Evolutionary conservation across 2,888 invertebrate species (phyloP), one percentile per base, ranked within the genome.

Genomic region (Caenorhabditis sp.): DNA sequence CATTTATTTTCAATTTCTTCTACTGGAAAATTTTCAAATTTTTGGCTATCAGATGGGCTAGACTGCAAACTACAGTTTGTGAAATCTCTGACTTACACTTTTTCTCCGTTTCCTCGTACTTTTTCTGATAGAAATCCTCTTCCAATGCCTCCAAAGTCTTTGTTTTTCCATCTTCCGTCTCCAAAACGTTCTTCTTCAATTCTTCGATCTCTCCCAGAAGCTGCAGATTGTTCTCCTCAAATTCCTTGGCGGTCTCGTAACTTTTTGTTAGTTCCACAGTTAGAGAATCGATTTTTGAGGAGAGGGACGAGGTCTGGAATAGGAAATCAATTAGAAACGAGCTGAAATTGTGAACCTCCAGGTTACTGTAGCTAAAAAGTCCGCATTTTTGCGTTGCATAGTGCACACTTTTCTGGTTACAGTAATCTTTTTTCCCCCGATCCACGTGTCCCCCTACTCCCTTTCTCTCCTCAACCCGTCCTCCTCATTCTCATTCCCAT

Each of bases 1-100:
- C 77, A 20, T 6, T 61, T 40, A 24, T 53, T 40, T 50, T 80
- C 64, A 55, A 83, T 78, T 64, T 82, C 77, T 68, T 80, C 77
- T 18, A 81, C 81, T 81, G 70, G 37, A 81, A 81, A 71, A n/a
- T 15, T 40, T 0, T 20, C 22, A 9, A 22, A 5, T 26, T 64
- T 47, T 18, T 11, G 53, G 11, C 4, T 51, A 35, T n/a, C n/a
- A n/a, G n/a, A n/a, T n/a, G n/a, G n/a, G n/a, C n/a, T n/a, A n/a
- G n/a, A n/a, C n/a, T n/a, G n/a, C n/a, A n/a, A n/a, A n/a, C n/a
- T n/a, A n/a, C n/a, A n/a, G n/a, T n/a, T n/a, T n/a, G n/a, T n/a
- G n/a, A n/a, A n/a, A n/a, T n/a, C n/a, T n/a, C n/a, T n/a, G 18
- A 47, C 77, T 67, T 53, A 77, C 77, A 69, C 35, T 56, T 69